Evolutionary conservation across 2,888 invertebrate species (phyloP).

Genomic region (Eupithecia insigniata): DNA sequence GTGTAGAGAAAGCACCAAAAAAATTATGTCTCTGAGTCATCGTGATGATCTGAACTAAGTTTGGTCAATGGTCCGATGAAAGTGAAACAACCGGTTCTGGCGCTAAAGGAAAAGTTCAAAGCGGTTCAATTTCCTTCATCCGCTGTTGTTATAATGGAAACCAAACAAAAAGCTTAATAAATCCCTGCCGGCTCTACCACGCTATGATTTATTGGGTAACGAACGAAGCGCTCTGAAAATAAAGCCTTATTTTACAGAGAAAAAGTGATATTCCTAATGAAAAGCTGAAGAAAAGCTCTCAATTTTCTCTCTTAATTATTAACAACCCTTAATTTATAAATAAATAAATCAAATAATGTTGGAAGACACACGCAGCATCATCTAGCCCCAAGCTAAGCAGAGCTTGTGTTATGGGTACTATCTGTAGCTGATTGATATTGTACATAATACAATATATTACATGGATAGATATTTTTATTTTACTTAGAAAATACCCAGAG

Average conservation of each 20-base stretch:
- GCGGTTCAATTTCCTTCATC: conserved; percentile 24
- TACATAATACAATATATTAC: too few relatives aligned
- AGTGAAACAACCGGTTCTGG: conserved; percentile 76
- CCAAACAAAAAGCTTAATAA: conserved; percentile 39
- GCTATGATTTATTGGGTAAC: conserved; percentile 33
- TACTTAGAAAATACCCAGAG: too few relatives aligned
- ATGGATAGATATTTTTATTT: too few relatives aligned
- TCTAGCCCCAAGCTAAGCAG: too few relatives aligned
- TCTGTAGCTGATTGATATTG: too few relatives aligned
- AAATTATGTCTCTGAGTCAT: conserved; percentile 70
- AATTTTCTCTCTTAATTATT: too few relatives aligned
- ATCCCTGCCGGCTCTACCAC: conserved; percentile 30
- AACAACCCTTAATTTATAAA: too few relatives aligned
- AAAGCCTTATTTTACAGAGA: conserved; percentile 27
- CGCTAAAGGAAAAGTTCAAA: conserved; percentile 64
- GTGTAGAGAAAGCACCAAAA: conserved; percentile 81
- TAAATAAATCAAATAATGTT: too few relatives aligned
- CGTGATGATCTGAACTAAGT: conserved; percentile 63
- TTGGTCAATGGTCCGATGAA: conserved; percentile 60
- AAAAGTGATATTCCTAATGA: conserved; percentile 18
- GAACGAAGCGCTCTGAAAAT: conserved; percentile 7
- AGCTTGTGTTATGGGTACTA: too few relatives aligned
- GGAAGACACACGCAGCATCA: too few relatives aligned
- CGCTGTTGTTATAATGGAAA: conserved; percentile 35
- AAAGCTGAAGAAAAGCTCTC: background rate